Evolutionary conservation across 2,113 vertebrate species (phyloP).

Genomic region (Phaethon lepturus): DNA sequence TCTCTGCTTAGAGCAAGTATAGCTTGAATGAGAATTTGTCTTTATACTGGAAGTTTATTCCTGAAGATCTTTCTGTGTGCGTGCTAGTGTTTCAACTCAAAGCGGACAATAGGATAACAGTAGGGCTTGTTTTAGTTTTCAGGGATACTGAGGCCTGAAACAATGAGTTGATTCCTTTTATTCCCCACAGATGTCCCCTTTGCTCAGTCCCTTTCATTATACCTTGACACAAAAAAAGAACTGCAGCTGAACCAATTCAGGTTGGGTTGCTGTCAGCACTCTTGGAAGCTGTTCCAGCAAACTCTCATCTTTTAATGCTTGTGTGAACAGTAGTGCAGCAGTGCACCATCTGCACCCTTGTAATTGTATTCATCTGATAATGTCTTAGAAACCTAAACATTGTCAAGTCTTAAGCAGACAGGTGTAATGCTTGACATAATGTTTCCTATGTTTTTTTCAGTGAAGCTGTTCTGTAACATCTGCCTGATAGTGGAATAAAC

Average conservation of each 20-base stretch:
- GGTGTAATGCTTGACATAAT: background rate
- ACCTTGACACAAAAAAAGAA: background rate
- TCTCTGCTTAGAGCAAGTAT: background rate
- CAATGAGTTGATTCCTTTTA: background rate
- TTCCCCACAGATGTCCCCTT: background rate
- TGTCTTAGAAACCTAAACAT: background rate
- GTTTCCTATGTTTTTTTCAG: background rate
- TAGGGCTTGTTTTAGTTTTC: background rate
- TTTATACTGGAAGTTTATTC: background rate
- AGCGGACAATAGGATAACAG: background rate
- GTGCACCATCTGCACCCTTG: background rate
- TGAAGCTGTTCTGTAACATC: background rate
- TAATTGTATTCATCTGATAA: background rate
- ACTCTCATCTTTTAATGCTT: background rate
- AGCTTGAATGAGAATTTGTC: background rate
- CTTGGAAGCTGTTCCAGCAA: background rate
- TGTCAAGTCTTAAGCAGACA: background rate
- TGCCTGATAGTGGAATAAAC: background rate
- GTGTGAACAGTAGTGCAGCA: background rate
- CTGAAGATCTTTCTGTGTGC: background rate
- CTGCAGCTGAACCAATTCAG: background rate
- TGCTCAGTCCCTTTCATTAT: background rate
- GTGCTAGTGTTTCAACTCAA: background rate
- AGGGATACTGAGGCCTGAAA: background rate
- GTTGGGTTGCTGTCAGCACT: background rate